Evolutionary conservation across 2,888 invertebrate genomes (phyloP).

Genomic region (Plebejus argus): DNA sequence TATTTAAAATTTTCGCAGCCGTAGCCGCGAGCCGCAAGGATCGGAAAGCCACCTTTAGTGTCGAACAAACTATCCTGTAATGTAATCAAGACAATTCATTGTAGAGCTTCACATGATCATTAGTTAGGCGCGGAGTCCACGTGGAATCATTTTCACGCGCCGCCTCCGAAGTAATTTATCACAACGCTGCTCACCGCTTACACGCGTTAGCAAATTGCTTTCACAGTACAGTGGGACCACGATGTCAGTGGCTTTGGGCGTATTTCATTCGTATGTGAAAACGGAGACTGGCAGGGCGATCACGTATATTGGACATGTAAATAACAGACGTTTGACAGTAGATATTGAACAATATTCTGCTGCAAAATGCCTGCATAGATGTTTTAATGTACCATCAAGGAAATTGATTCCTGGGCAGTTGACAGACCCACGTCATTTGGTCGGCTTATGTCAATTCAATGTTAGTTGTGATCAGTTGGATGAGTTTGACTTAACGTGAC

Average conservation of each 20-base stretch:
- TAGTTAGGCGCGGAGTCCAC: background rate
- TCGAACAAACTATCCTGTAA: too few species aligned
- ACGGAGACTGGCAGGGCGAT: background rate
- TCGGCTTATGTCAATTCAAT: too few species aligned
- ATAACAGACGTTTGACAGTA: background rate
- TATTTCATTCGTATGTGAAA: background rate
- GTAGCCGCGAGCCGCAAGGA: too few species aligned
- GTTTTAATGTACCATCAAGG: too few species aligned
- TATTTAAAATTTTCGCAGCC: too few species aligned
- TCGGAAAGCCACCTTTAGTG: too few species aligned
- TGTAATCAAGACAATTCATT: background rate
- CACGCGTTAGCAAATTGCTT: background rate
- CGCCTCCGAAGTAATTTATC: background rate
- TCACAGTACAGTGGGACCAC: background rate
- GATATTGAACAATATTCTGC: background rate
- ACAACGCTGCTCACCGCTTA: slow-evolving; percentile 10
- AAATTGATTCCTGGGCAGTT: too few species aligned
- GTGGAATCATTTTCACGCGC: slow-evolving; percentile 12
- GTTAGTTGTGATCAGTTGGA: too few species aligned
- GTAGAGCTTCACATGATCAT: background rate
- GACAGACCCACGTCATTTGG: too few species aligned
- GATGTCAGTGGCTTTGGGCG: background rate
- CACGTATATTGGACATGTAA: background rate
- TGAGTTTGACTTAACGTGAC: too few species aligned
- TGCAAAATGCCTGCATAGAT: too few species aligned